Base-by-base conservation (phyloP, 1,140 invertebrate genomes). In the Orussus abietinus region DNA sequence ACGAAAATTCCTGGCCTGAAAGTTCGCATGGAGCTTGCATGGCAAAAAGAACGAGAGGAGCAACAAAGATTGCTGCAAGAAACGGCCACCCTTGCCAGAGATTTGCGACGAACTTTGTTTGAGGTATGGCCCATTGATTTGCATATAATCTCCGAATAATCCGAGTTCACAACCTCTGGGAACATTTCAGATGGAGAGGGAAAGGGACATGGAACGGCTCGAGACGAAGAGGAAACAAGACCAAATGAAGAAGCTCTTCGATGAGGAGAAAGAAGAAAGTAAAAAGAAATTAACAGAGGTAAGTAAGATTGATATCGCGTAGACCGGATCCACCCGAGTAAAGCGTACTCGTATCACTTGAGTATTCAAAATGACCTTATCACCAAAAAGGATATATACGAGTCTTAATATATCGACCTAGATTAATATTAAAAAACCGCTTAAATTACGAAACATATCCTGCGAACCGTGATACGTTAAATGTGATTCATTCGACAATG, bases 21-120 rank as follows among this genome's bases (percentile, higher is more conserved):
- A 61, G 91, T 91, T 1, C 81, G 89, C 25, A 84, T 96, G 79
- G 92, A 96, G 63, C 69, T 95, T 9, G 90, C 92, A 1, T 97
- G 93, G 93, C 91, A 95, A 55, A 96, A 95, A 63, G 94, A 97
- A 66, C 76, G 93, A 38, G 86, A 91, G 57, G 91, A 96, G 58
- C 91, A 96, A 56, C 91, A 93, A 53, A 77, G 91, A 5, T 71
- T 96, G 13, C 69, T 96, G 3, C 85, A 90, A 57, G 92, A 96
- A 73, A 92, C 92, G 0, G 91, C 92, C 36, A 90, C 88, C 0
- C 75, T 96, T 30, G 91, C 93, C 1, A 75, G 91, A 44, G 92
- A 96, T 66, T 71, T 96, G 13, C 72, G 88, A 9, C 88, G 90
- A 66, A 92, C 89, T 0, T 73, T 92, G 10, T 89, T 90, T 55